These are phyloP conservation scores for Tiaroga cobitis DNA, from an alignment of 2,797 vertebrate species.

Conservation along the genomic window DNA sequence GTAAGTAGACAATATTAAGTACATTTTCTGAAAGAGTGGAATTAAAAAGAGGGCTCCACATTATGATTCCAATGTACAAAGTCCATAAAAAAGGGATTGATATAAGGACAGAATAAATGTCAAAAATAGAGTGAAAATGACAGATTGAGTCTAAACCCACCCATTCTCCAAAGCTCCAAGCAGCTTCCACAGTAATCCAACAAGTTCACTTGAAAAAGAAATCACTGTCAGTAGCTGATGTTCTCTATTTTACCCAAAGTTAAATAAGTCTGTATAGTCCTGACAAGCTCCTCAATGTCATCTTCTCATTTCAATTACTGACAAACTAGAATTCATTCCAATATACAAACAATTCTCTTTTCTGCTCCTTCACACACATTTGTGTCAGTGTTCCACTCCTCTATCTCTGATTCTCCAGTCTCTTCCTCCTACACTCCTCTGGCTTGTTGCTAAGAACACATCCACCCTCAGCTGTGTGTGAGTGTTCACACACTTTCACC, in stretches of 20 bases:
- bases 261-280: slow-evolving; percentile 19
- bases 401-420: slow-evolving; percentile 29
- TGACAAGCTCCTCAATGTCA: background rate
- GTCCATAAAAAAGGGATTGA: background rate
- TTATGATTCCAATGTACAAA: background rate
- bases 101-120: background rate
- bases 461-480: slow-evolving; percentile 36
- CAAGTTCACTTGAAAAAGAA: slow-evolving; percentile 9
- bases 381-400: slow-evolving; percentile 21
- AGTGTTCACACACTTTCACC: slow-evolving; percentile 33
- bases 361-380: slow-evolving; percentile 5
- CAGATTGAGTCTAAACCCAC: background rate
- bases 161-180: slow-evolving; percentile 15
- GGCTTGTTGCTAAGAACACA: slow-evolving; percentile 55
- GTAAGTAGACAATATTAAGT: no score
- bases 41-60: background rate
- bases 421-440: slow-evolving; percentile 46
- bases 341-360: background rate
- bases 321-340: background rate
- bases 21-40: background rate
- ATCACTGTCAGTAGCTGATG: background rate
- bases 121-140: background rate
- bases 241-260: background rate
- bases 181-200: slow-evolving; percentile 25
- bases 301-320: background rate